These are phyloP conservation scores for Neoniphon sammara DNA, from an alignment of 2,797 vertebrate species.

Conservation along the genomic window DNA sequence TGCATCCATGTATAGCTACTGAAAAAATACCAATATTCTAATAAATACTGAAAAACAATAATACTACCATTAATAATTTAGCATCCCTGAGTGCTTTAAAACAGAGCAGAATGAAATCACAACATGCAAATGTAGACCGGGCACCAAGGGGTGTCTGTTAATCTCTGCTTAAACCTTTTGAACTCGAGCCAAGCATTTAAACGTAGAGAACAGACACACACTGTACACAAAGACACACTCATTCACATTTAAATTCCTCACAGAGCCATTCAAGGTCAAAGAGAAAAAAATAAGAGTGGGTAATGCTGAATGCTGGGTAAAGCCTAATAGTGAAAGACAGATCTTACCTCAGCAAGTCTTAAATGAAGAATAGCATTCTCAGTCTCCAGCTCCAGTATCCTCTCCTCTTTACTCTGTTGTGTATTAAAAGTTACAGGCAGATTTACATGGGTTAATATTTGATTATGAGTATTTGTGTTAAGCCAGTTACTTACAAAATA, in stretches of 20 bases:
- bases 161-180: not conserved
- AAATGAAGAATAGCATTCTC: slow-evolving; percentile 89
- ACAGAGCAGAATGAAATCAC: not conserved
- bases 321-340: slow-evolving; percentile 22
- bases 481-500: not conserved
- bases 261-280: not conserved
- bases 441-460: not conserved
- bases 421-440: not conserved
- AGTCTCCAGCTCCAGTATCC: slow-evolving; percentile 87
- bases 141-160: not conserved
- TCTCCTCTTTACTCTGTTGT: slow-evolving; percentile 87
- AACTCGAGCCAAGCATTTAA: not conserved
- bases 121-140: not conserved
- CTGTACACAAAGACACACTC: not conserved
- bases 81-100: too few relatives aligned
- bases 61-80: too few relatives aligned
- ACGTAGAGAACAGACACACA: not conserved
- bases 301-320: too few relatives aligned
- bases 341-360: slow-evolving; percentile 86
- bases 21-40: not conserved
- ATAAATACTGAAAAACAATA: too few relatives aligned
- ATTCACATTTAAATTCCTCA: not conserved
- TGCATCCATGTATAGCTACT: too few relatives aligned
- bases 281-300: not conserved
- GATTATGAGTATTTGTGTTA: not conserved